Evolutionary conservation across 1,140 invertebrate species (phyloP).

Genomic region (Anastatus disparis): DNA sequence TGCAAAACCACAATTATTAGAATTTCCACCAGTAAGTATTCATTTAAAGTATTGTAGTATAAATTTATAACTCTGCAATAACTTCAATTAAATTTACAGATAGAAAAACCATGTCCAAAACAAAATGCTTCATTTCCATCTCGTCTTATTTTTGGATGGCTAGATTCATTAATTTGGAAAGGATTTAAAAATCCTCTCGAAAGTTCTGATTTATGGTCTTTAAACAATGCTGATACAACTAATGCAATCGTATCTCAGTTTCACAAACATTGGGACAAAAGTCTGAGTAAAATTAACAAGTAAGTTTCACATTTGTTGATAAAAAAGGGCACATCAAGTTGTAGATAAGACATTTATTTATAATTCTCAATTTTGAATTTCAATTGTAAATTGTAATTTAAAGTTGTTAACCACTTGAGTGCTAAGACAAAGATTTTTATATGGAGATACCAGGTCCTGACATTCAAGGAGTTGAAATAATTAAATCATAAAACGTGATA

Average conservation of each 20-base stretch:
- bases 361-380: constrained; percentile 58
- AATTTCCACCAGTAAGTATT: constrained; percentile 76
- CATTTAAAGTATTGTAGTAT: not conserved
- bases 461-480: no score
- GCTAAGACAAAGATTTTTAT: no score
- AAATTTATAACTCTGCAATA: no score
- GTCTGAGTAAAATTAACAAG: constrained; percentile 70
- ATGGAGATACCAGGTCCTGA: no score
- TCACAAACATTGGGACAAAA: constrained; percentile 84
- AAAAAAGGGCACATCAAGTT: constrained; percentile 51
- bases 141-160: constrained; percentile 91
- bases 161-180: constrained; percentile 83
- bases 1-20: constrained; percentile 73
- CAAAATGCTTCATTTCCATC: constrained; percentile 88
- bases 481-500: no score
- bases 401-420: no score
- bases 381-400: constrained; percentile 56
- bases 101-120: constrained; percentile 90
- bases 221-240: constrained; percentile 87
- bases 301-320: constrained; percentile 49
- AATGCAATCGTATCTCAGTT: constrained; percentile 83
- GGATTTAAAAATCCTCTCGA: constrained; percentile 87
- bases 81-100: constrained; percentile 52
- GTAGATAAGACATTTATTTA: constrained; percentile 68
- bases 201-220: constrained; percentile 86